Base-by-base conservation (phyloP, 2,888 invertebrate genomes). In the Hydrotaea diabolus region DNA sequence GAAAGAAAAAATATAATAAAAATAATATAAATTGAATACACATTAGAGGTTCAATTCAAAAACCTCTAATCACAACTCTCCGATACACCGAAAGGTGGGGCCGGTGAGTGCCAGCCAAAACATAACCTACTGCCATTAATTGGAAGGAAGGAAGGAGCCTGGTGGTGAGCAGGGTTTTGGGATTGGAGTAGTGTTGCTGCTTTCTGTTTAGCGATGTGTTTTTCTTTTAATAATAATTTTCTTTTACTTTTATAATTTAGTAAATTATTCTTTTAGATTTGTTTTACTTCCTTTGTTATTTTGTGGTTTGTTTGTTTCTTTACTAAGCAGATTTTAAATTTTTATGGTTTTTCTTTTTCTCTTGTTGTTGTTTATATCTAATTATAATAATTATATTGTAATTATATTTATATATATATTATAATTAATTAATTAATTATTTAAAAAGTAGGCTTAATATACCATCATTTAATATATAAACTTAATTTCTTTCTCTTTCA, bases 351-450 rank as follows among this genome's bases (percentile, higher is more conserved):
- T 43, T 69, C 17, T 69, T 69, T 87, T 83, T 77, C 69, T 85
- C 64, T 84, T 87, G 82, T 85, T 86, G 17, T 17, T 66, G 46
- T 43, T 78, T 62, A 85, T 78, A 80, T 77, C 80, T 81, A 83
- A 77, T 64, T 74, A 77, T 55, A 39, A 49, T 39, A 81, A 78
- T 81, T 78, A 72, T 81, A 75, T 86, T 79, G 80, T 85, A 76
- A 86, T 86, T 83, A 82, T 81, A 86, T 83, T 87, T 78, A 74
- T 80, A 86, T 86, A 80, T 88, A 86, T 86, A 77, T 86, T 86
- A 86, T 86, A 86, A 74, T 86, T 88, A 83, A 87, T 87, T 87
- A 76, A 87, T 88, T 87, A 87, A 83, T 85, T 84, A 82, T 82
- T 83, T 86, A 84, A 86, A 76, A 87, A 85, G 59, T 82, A 86